Evolutionary conservation across 2,797 vertebrate species (phyloP).

Genomic region (Hippoglossus hippoglossus): DNA sequence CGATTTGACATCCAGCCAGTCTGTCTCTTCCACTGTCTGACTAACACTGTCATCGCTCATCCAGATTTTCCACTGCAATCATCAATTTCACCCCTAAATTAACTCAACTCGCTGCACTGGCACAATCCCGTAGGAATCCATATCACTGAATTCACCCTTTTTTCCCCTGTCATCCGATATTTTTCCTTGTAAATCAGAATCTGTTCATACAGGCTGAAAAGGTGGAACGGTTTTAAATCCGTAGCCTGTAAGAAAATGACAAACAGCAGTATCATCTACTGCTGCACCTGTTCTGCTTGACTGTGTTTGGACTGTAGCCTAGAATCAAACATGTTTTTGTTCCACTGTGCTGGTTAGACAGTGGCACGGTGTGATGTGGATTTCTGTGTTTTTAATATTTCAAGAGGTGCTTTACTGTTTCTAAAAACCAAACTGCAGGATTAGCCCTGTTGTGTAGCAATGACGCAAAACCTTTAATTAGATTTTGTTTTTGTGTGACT

Average conservation of each 20-base stretch:
- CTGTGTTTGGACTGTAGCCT: constrained; percentile 18
- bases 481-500: no score
- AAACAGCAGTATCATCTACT: not conserved
- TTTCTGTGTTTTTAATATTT: not conserved
- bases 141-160: not conserved
- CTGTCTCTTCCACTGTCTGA: constrained; percentile 38
- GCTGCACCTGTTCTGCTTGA: not conserved
- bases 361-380: not conserved
- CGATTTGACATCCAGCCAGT: constrained; percentile 27
- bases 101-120: not conserved
- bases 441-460: not conserved
- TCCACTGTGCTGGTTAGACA: not conserved
- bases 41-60: constrained; percentile 26
- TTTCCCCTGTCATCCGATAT: not conserved
- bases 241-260: not conserved
- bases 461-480: not conserved
- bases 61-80: constrained; percentile 37
- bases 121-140: not conserved
- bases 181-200: not conserved
- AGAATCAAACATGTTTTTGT: not conserved
- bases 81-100: constrained; percentile 20
- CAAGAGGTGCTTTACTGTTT: not conserved
- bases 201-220: not conserved
- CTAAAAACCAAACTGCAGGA: not conserved
- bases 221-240: not conserved